These are phyloP conservation scores for Hassar affinis DNA, from an alignment of 2,113 vertebrate genomes.

Conservation along the genomic window DNA sequence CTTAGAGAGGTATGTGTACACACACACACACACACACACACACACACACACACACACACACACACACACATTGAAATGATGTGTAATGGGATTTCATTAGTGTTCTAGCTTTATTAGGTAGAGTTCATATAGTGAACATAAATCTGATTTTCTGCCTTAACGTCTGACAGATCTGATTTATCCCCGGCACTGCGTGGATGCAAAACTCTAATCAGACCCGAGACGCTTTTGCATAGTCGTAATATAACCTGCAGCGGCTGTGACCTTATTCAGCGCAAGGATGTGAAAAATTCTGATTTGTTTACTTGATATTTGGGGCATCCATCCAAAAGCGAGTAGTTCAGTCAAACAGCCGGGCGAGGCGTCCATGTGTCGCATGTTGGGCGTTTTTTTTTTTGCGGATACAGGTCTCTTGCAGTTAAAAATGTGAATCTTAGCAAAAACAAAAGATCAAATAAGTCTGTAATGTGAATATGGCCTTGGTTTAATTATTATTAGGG, in stretches of 20 bases:
- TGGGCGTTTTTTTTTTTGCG: background rate
- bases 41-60: constrained; percentile 11
- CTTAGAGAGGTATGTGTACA: constrained; percentile 85
- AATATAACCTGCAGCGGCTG: background rate
- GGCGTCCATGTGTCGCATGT: background rate
- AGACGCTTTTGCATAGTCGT: background rate
- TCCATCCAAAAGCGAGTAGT: background rate
- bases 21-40: background rate
- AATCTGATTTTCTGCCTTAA: background rate
- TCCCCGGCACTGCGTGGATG: background rate
- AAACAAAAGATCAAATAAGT: too few species aligned
- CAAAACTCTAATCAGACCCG: background rate
- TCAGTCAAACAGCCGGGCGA: background rate
- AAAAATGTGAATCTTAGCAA: too few species aligned
- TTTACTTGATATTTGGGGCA: background rate
- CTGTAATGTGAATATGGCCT: background rate
- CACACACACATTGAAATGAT: background rate
- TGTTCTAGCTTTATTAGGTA: background rate
- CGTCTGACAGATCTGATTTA: background rate
- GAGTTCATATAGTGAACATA: background rate
- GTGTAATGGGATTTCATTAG: background rate
- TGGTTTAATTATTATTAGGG: background rate
- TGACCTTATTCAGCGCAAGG: background rate
- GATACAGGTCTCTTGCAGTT: too few species aligned
- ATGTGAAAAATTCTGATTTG: background rate